Conservation (phyloP, 2,888 invertebrate genomes). For the Gisinianus flammeolus region DNA sequence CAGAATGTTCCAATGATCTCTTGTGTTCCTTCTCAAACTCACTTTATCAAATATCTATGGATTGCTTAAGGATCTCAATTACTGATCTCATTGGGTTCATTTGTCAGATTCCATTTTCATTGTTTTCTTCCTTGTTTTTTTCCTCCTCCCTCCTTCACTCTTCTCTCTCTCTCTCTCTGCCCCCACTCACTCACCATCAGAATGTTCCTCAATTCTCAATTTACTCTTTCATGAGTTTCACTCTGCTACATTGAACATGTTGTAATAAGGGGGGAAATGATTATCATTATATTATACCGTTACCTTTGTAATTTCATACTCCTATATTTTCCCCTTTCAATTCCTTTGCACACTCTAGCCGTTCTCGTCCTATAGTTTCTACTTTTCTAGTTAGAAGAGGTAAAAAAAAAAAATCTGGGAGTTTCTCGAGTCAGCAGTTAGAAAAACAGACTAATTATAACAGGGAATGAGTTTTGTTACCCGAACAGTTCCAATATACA, state of each 20-base stretch:
- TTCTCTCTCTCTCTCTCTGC: not conserved
- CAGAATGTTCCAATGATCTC: not conserved
- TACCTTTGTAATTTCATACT: not conserved
- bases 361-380: too few species aligned
- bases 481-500: too few species aligned
- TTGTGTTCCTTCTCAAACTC: not conserved
- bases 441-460: too few species aligned
- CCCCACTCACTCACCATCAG: not conserved
- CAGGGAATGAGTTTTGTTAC: too few species aligned
- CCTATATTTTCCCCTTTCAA: not conserved
- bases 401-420: too few species aligned
- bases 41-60: conserved; percentile 20
- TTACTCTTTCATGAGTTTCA: not conserved
- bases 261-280: not conserved
- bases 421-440: too few species aligned
- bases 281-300: too few species aligned
- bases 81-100: not conserved
- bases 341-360: not conserved
- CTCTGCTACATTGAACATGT: not conserved
- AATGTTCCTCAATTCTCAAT: too few species aligned
- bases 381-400: too few species aligned
- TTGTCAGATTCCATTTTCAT: conserved; percentile 9
- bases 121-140: not conserved
- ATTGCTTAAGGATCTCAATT: not conserved
- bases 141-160: not conserved